Percentiles rank a stretch among this genome's conserved stretches.
These are phyloP conservation scores for Paradoxurus hermaphroditus DNA, from an alignment of 2,113 vertebrate species.

Conservation along the genomic window DNA sequence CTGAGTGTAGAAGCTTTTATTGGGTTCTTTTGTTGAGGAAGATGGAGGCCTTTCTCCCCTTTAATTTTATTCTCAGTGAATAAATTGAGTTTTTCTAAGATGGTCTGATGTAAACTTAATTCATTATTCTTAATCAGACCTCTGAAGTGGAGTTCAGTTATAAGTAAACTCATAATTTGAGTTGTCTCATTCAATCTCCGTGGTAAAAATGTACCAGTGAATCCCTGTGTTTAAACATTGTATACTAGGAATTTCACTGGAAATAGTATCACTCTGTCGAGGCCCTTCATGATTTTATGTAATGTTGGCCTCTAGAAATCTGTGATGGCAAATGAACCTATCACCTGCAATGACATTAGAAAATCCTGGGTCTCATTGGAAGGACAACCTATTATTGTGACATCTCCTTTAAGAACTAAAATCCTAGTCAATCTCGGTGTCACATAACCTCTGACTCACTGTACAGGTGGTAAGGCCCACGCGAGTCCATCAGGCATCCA, in stretches of 20 bases:
- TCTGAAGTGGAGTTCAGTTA: not conserved
- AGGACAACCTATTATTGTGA: slow-evolving; percentile 16
- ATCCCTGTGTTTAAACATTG: not conserved
- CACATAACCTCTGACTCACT: not conserved
- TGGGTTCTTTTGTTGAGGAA: not conserved
- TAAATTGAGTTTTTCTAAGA: not conserved
- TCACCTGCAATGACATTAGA: not conserved
- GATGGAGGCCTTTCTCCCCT: not conserved
- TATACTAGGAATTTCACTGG: not conserved
- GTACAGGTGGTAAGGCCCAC: not conserved
- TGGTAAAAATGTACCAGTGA: not conserved
- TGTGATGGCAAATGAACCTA: not conserved
- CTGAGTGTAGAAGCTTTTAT: not conserved
- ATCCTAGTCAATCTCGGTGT: not conserved
- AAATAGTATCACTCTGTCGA: not conserved
- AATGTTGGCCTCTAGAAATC: not conserved
- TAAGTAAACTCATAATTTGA: not conserved
- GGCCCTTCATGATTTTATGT: not conserved
- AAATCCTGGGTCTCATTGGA: not conserved
- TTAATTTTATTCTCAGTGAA: slow-evolving; percentile 11
- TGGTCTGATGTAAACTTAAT: slow-evolving; percentile 9
- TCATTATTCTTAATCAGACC: not conserved
- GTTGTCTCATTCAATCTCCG: not conserved
- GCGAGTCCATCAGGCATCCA: not conserved
- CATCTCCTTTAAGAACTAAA: not conserved